Evolutionary conservation across 2,888 invertebrate species (phyloP), one percentile per base, ranked within the genome.

Genomic region (Villa cingulata): DNA sequence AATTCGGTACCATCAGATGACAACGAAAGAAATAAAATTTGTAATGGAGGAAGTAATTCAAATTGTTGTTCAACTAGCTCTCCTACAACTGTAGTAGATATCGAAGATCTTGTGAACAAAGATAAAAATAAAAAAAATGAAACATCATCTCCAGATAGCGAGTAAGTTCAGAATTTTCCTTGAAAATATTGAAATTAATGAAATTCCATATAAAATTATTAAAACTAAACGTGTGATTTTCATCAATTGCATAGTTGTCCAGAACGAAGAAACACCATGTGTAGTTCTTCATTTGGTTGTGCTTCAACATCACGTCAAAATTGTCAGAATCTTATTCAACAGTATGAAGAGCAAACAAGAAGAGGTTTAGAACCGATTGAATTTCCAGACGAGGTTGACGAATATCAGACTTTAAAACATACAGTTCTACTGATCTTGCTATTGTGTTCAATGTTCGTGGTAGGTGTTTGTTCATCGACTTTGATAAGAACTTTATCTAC

Each of bases 391-490:
- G 72, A 73, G 52, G 66, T 68, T 15, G 76, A 78, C 49, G 76
- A 80, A 57, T 78, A 78, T 6, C 88, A 90, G 64, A 77, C 83
- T 53, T 72, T 88, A 53, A 76, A 84, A 52, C 92, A 94, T 63
- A 80, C 86, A 29, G 82, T 89, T 27, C 73, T 94, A 41, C 72
- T 92, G 45, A 81, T 94, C 49, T 71, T 86, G 18, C 74, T 91
- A 52, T 73, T 82, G 46, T 80, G 86, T 56, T 86, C 86, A 38
- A 91, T 92, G 86, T 88, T 92, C 69, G 82, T 91, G 62, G 89
- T 89, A 64, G 76, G 83, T 76, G 48, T 23, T 9, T n/a, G 34
- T 36, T 19, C 20, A 17, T 45, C n/a, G n/a, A n/a, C 4, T 27
- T 6, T 27, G 27, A 9, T 27, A 27, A 6, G 27, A 27, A 27